Conservation (phyloP, 2,888 invertebrate genomes). For the Diaprepes abbreviatus region DNA sequence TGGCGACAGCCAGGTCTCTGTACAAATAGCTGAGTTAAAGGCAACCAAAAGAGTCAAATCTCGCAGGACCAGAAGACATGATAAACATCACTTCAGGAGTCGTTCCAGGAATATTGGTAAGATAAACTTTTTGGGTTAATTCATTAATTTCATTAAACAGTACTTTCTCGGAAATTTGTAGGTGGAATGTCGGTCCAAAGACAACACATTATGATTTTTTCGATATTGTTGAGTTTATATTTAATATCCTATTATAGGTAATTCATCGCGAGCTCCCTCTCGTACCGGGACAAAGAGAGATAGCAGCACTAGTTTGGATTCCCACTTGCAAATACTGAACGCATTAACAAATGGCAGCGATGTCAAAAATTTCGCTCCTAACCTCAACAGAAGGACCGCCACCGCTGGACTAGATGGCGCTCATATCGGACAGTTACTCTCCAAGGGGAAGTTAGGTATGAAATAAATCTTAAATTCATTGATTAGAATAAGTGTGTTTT, state of each 20-base stretch:
- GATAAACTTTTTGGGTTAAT: no score
- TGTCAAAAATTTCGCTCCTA: slow-evolving; percentile 71
- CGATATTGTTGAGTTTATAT: no score
- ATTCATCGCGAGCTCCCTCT: slow-evolving; percentile 39
- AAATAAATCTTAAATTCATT: no score
- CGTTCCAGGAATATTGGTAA: slow-evolving; percentile 57
- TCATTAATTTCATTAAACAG: no score
- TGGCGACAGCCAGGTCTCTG: slow-evolving; percentile 88
- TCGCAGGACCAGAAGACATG: slow-evolving; percentile 65
- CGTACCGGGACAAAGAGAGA: slow-evolving; percentile 57
- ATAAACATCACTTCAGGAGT: slow-evolving; percentile 56
- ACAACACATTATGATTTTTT: no score
- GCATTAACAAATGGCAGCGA: slow-evolving; percentile 71
- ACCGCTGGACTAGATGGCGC: slow-evolving; percentile 69
- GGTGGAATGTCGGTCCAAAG: no score
- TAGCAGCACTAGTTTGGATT: slow-evolving; percentile 86
- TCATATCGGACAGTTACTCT: slow-evolving; percentile 62
- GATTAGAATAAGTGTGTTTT: no score
- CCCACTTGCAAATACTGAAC: slow-evolving; percentile 79
- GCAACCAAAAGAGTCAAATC: slow-evolving; percentile 74
- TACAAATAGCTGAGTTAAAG: slow-evolving; percentile 87
- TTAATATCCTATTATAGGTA: slow-evolving; percentile 14
- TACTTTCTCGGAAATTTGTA: no score
- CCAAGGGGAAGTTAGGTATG: slow-evolving; percentile 61
- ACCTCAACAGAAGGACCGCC: slow-evolving; percentile 70